Conservation (phyloP, 2,797 vertebrate genomes). For the Rousettus madagascariensis region DNA sequence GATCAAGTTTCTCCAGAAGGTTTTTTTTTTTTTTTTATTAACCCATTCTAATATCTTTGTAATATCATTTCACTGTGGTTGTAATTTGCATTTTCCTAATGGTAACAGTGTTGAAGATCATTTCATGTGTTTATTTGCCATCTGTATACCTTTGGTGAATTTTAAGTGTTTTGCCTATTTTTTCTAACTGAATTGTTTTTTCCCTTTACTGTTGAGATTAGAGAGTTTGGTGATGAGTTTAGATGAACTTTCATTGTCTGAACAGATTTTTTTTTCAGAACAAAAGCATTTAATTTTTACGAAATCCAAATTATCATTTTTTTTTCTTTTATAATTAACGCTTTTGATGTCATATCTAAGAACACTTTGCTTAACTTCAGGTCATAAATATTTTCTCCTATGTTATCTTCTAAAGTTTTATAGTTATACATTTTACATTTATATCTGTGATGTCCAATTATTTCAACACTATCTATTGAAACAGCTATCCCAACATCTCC, state of each 20-base stretch:
- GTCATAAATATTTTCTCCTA: not conserved
- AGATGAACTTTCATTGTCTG: not conserved
- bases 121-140: not conserved
- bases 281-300: not conserved
- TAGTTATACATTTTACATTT: not conserved
- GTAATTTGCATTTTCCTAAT: not conserved
- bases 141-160: not conserved
- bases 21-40: not conserved
- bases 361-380: not conserved
- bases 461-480: not conserved
- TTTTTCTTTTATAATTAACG: not conserved
- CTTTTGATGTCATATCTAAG: not conserved
- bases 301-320: not conserved
- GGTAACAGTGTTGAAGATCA: not conserved
- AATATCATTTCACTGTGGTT: not conserved
- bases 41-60: not conserved
- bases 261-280: not conserved
- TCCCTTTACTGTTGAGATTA: not conserved
- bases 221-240: not conserved
- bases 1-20: not conserved
- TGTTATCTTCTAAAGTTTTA: not conserved
- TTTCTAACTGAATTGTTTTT: not conserved
- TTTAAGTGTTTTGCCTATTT: not conserved
- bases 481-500: not conserved
- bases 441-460: not conserved